Percentiles rank a stretch among this genome's conserved stretches.
Evolutionary conservation across 2,797 vertebrate genomes (phyloP).

Genomic region (Coilia nasus): DNA sequence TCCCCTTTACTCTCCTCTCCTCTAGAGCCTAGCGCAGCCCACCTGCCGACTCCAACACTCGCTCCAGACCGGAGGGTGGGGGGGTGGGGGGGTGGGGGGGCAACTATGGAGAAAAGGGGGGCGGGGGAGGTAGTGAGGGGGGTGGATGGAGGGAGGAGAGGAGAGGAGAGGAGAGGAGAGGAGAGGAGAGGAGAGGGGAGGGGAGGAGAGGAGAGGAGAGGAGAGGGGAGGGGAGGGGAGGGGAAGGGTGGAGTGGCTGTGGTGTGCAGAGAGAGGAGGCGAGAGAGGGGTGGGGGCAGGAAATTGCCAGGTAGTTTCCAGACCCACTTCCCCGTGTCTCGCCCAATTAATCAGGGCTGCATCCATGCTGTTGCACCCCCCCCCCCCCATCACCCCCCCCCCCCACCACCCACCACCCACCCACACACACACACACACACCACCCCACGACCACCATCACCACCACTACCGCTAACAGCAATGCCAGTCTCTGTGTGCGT

Average conservation of each 20-base stretch:
- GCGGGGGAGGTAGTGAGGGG: too few relatives aligned
- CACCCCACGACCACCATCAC: too few relatives aligned
- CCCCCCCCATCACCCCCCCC: not conserved
- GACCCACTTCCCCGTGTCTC: slow-evolving; percentile 81
- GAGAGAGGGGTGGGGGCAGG: slow-evolving; percentile 56
- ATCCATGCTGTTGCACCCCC: slow-evolving; percentile 78
- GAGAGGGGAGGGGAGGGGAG: too few relatives aligned
- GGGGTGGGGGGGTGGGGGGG: slow-evolving; percentile 31
- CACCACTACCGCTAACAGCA: not conserved
- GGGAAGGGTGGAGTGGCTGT: too few relatives aligned
- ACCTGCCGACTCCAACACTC: slow-evolving; percentile 77
- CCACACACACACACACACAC: too few relatives aligned
- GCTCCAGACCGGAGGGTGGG: slow-evolving; percentile 70
- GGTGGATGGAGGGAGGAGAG: slow-evolving; percentile 26
- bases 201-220: not conserved
- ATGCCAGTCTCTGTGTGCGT: slow-evolving; percentile 47
- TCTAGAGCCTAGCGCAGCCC: slow-evolving; percentile 64
- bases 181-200: not conserved
- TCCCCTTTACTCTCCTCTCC: not conserved
- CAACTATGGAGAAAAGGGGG: slow-evolving; percentile 51
- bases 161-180: too few relatives aligned
- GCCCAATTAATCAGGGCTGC: slow-evolving; percentile 84
- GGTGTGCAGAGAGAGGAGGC: not conserved
- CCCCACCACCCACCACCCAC: too few relatives aligned
- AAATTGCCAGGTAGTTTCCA: slow-evolving; percentile 85